Evolutionary conservation across 2,113 vertebrate genomes (phyloP), one percentile per base, ranked within the genome.

Genomic region (Pangasianodon gigas): DNA sequence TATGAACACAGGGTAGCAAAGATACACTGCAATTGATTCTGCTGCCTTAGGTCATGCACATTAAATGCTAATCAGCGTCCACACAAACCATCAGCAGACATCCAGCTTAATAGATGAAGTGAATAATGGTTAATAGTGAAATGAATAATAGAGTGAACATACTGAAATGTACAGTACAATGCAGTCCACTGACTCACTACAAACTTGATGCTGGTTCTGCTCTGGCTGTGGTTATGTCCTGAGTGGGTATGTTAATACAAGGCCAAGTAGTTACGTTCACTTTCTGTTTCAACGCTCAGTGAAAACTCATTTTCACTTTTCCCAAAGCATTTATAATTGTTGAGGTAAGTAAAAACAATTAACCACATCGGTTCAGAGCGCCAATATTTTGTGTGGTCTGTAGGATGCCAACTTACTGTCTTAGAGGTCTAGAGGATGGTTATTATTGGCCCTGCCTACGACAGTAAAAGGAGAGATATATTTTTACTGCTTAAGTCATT

Each of bases 231-330:
- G 41, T 41, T 46, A 60, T 11, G 46, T 79, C 83, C 88, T 89
- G 88, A 89, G 88, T 62, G 88, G 65, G 88, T 84, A 37, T 85
- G 26, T 56, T 87, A 87, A 60, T 48, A 60, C 29, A 81, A 80
- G 75, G 77, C 74, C 67, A 74, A 86, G 85, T 86, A 69, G 41
- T 71, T 89, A 60, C 24, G 51, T 75, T 71, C 80, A 58, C 62
- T 46, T 60, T 74, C 67, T 89, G 51, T 60, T 58, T 75, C 14
- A 13, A 58, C 56, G 52, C n/a, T 58, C 67, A 13, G 41, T 88
- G 74, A 88, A 75, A 60, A 69, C 81, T 44, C 37, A 77, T 58
- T 48, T 74, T 80, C 86, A n/a, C n/a, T 58, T n/a, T 83, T 89
- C 51, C 37, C 48, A 74, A 41, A 56, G 60, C 69, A 80, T 48